A percentile compares a stretch with the other conserved stretches of the same genome.
These are phyloP conservation scores for Morpho achilles DNA, from an alignment of 2,888 invertebrate genomes.

Conservation along the genomic window DNA sequence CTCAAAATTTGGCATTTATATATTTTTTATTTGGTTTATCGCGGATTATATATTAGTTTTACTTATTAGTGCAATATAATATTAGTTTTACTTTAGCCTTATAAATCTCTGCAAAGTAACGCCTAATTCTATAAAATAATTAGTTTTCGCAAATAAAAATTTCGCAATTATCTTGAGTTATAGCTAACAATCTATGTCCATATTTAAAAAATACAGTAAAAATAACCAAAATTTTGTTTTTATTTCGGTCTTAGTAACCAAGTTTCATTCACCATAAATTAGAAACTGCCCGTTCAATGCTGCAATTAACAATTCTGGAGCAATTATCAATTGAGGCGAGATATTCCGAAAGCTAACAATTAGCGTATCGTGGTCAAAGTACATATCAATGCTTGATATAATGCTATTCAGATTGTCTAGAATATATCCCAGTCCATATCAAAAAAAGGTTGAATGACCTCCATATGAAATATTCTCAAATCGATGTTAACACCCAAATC, in stretches of 20 bases:
- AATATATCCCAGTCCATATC: not conserved
- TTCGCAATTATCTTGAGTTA: too few species aligned
- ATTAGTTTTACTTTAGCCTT: too few species aligned
- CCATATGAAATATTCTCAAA: constrained; percentile 18
- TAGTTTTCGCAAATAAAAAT: too few species aligned
- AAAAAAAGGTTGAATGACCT: constrained; percentile 31
- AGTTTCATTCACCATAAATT: constrained; percentile 39
- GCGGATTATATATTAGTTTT: too few species aligned
- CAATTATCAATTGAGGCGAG: constrained; percentile 55
- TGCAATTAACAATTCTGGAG: constrained; percentile 60
- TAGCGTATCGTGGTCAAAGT: constrained; percentile 56
- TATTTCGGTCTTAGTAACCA: constrained; percentile 19
- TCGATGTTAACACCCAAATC: constrained; percentile 41
- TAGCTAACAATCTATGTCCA: too few species aligned
- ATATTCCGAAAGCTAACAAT: constrained; percentile 44
- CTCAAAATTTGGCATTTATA: too few species aligned
- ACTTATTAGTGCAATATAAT: too few species aligned
- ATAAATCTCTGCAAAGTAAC: too few species aligned
- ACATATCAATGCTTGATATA: not conserved
- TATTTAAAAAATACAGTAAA: too few species aligned
- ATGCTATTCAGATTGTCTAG: not conserved
- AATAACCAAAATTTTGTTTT: too few species aligned
- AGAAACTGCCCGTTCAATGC: constrained; percentile 37
- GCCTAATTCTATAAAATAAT: too few species aligned
- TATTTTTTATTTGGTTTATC: too few species aligned